phyloP scores from a whole-genome alignment of 2,888 invertebrate genomes.

The Aradus depressus region DNA sequence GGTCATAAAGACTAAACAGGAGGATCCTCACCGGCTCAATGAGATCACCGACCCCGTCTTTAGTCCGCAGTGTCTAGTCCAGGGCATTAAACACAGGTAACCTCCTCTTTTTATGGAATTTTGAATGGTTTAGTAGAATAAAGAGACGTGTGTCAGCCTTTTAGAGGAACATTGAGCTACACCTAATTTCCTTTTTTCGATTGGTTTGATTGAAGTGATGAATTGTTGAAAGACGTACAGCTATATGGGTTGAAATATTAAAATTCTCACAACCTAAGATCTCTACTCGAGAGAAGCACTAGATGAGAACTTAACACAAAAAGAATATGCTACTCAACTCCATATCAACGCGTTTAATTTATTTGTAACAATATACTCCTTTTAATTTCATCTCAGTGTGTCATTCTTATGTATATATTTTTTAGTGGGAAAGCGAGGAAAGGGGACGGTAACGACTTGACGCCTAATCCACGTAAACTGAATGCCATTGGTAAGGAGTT shows the following conservation, averaged over 20 bases:
- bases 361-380: not conserved
- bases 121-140: too few relatives aligned
- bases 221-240: too few relatives aligned
- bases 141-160: too few relatives aligned
- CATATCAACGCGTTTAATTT: not conserved
- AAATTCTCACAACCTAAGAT: too few relatives aligned
- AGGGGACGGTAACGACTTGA: constrained; percentile 95
- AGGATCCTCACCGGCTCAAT: constrained; percentile 84
- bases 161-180: too few relatives aligned
- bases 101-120: too few relatives aligned
- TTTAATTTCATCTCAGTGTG: too few relatives aligned
- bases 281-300: too few relatives aligned
- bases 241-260: too few relatives aligned
- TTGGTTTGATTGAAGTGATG: too few relatives aligned
- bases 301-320: not conserved
- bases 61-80: constrained; percentile 78
- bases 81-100: constrained; percentile 80
- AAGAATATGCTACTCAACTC: not conserved
- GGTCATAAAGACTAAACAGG: constrained; percentile 69
- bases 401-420: constrained; percentile 5
- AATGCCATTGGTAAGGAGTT: constrained; percentile 84
- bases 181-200: too few relatives aligned
- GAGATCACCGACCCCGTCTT: constrained; percentile 93
- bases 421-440: constrained; percentile 78
- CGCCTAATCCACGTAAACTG: constrained; percentile 86